A percentile compares a stretch with the other conserved stretches of the same genome.
Conservation (phyloP, 2,797 vertebrate genomes). For the Ibycter americanus region DNA sequence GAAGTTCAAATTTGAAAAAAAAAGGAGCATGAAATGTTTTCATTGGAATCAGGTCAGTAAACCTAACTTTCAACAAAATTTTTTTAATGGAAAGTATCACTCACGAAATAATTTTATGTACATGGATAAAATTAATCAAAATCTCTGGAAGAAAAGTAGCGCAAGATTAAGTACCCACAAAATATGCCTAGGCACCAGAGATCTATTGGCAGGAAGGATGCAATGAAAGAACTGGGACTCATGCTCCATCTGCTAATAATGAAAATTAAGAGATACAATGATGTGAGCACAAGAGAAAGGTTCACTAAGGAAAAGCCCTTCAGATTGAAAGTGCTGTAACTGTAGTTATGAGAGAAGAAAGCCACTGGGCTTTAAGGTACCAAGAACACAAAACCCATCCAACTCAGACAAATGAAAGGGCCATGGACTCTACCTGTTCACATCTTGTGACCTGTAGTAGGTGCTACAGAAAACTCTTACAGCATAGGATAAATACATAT, state of each 20-base stretch:
- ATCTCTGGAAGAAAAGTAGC: not conserved
- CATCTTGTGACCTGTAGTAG: not conserved
- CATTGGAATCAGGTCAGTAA: not conserved
- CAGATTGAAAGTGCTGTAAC: not conserved
- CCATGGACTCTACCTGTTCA: not conserved
- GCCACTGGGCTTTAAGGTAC: not conserved
- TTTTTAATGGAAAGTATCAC: not conserved
- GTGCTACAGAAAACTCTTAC: not conserved
- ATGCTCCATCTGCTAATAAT: slow-evolving; percentile 12
- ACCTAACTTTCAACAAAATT: not conserved
- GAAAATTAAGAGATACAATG: not conserved
- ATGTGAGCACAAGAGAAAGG: not conserved
- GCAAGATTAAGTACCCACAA: not conserved
- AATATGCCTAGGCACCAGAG: not conserved
- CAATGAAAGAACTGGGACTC: slow-evolving; percentile 9
- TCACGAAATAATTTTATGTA: not conserved
- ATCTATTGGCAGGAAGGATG: slow-evolving; percentile 8
- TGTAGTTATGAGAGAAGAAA: not conserved
- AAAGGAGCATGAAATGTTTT: not conserved
- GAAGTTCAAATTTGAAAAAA: not conserved
- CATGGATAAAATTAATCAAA: slow-evolving; percentile 22
- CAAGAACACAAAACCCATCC: not conserved
- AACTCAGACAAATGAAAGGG: not conserved
- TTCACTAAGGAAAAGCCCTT: not conserved
- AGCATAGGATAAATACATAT: not conserved